phyloP scores from a whole-genome alignment of 1,140 invertebrate genomes.

The Campoletis sonorensis region DNA sequence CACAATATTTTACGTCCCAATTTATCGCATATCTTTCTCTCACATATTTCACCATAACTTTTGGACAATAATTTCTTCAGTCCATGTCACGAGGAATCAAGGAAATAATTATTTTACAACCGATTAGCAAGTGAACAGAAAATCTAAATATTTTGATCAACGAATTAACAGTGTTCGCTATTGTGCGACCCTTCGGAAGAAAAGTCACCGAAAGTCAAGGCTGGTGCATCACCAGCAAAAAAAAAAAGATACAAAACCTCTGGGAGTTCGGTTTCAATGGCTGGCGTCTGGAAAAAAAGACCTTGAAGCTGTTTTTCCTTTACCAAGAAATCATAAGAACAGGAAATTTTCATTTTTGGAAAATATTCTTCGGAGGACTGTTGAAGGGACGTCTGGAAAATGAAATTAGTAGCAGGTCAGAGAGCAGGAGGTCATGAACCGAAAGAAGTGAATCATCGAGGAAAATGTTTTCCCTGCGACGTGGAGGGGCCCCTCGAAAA shows the following conservation, averaged over 20 bases:
- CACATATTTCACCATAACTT: no score
- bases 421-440: constrained; percentile 22
- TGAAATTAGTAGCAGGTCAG: constrained; percentile 48
- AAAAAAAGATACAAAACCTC: neutral
- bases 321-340: constrained; percentile 29
- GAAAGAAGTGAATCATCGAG: neutral
- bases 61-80: no score
- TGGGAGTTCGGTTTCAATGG: no score
- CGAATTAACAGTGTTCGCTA: neutral
- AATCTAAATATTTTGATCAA: constrained; percentile 8
- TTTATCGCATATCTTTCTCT: no score
- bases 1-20: no score
- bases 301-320: constrained; percentile 35
- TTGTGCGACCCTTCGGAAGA: neutral
- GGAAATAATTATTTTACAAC: no score
- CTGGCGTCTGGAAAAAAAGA: neutral
- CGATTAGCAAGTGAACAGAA: no score
- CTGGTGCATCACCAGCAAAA: no score
- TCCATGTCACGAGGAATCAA: no score
- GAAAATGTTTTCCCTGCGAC: neutral
- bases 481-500: neutral
- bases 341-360: neutral
- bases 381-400: constrained; percentile 7
- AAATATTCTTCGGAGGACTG: neutral
- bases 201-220: neutral